Evolutionary conservation across 2,888 invertebrate species (phyloP).

Genomic region (Drosophila testacea): DNA sequence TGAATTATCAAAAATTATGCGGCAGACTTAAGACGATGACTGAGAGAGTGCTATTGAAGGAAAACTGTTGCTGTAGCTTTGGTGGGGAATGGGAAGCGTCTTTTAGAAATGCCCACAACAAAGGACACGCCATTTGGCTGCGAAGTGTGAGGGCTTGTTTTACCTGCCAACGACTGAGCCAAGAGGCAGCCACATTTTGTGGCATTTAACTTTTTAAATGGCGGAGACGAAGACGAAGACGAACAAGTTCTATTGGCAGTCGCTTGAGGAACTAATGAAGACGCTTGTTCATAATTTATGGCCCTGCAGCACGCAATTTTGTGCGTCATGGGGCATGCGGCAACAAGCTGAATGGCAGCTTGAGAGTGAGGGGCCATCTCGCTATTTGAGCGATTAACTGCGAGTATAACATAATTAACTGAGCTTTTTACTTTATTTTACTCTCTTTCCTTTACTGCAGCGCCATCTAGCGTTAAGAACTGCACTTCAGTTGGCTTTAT

Average conservation of each 20-base stretch:
- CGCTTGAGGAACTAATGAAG: slow-evolving; percentile 71
- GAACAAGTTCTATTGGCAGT: slow-evolving; percentile 33
- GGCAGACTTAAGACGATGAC: slow-evolving; percentile 66
- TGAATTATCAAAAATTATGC: slow-evolving; percentile 77
- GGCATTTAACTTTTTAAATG: slow-evolving; percentile 71
- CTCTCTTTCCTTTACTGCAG: slow-evolving; percentile 24
- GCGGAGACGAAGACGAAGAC: slow-evolving; percentile 23
- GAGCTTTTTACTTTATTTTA: slow-evolving; percentile 24
- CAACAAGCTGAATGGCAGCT: slow-evolving; percentile 15
- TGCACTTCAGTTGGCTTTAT: slow-evolving; percentile 29
- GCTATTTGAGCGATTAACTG: slow-evolving; percentile 46
- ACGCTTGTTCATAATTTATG: slow-evolving; percentile 73
- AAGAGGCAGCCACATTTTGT: slow-evolving; percentile 58
- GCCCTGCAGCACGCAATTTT: slow-evolving; percentile 62
- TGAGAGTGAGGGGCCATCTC: not conserved
- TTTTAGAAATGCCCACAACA: slow-evolving; percentile 43
- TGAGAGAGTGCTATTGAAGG: slow-evolving; percentile 13
- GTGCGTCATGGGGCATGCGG: slow-evolving; percentile 56
- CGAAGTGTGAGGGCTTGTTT: not conserved
- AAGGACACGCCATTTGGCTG: slow-evolving; percentile 55
- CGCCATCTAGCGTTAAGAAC: slow-evolving; percentile 40
- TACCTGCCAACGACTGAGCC: slow-evolving; percentile 49
- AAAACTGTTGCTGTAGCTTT: slow-evolving; percentile 48
- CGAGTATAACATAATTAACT: slow-evolving; percentile 53
- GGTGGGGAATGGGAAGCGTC: slow-evolving; percentile 3